These are phyloP conservation scores for Neotoxoptera formosana DNA, from an alignment of 1,140 invertebrate species.

Conservation along the genomic window DNA sequence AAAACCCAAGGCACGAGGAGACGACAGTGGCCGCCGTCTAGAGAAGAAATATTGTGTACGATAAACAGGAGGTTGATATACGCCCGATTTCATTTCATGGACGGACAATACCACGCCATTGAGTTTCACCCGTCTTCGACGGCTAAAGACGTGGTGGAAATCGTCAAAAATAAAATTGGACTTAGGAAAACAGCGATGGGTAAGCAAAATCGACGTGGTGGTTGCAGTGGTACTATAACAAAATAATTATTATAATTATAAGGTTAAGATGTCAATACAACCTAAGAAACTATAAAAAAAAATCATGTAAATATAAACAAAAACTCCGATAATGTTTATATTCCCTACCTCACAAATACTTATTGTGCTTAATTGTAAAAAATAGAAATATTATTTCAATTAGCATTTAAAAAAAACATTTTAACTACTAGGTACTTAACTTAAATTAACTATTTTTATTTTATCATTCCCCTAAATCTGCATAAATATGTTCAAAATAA, in stretches of 20 bases:
- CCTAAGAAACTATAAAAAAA: no score
- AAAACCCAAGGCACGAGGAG: conserved; percentile 86
- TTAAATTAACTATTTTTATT: no score
- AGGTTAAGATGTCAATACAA: background rate
- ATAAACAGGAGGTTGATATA: conserved; percentile 90
- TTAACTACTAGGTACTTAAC: no score
- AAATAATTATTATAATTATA: background rate
- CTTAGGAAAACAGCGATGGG: conserved; percentile 81
- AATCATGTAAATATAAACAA: no score
- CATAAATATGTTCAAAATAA: no score
- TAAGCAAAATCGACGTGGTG: conserved; percentile 60
- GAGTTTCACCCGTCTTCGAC: conserved; percentile 95
- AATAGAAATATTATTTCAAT: no score
- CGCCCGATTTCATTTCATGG: conserved; percentile 90
- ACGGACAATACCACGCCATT: conserved; percentile 92
- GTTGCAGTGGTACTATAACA: background rate
- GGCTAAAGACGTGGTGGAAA: conserved; percentile 86
- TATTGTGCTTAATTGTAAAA: no score
- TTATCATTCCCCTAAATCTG: no score
- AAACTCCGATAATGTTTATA: no score
- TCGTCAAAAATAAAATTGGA: conserved; percentile 92
- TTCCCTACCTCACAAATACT: no score
- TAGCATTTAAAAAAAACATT: no score
- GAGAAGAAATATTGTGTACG: conserved; percentile 92
- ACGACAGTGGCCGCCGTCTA: conserved; percentile 89